Conservation (phyloP, 2,888 invertebrate genomes). For the Stegophylla sp. region DNA sequence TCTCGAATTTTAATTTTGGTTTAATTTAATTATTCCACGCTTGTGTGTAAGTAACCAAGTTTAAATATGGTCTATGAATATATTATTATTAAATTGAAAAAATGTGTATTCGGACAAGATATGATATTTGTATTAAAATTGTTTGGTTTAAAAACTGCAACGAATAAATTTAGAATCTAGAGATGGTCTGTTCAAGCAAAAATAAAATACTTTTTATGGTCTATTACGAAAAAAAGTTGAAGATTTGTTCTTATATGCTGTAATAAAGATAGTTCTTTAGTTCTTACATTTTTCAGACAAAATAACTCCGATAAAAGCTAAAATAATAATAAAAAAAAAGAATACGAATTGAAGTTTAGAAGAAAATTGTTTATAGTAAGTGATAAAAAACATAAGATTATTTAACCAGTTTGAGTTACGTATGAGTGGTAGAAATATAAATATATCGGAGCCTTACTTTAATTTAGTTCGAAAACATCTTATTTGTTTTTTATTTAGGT, state of each 20-base stretch:
- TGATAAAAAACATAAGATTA: constrained; percentile 13
- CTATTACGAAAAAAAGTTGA: constrained; percentile 29
- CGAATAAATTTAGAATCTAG: constrained; percentile 6
- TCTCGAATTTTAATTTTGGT: not conserved
- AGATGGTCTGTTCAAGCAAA: not conserved
- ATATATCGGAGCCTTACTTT: not conserved
- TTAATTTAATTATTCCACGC: not conserved
- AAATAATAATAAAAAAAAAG: constrained; percentile 37
- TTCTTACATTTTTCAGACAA: constrained; percentile 34
- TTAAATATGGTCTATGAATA: not conserved
- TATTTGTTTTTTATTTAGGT: not conserved
- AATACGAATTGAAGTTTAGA: constrained; percentile 15
- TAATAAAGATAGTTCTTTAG: constrained; percentile 29
- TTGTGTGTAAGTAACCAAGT: not conserved
- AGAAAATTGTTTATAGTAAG: constrained; percentile 17
- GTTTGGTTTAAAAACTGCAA: constrained; percentile 14
- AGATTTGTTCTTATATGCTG: constrained; percentile 33
- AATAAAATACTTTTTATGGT: constrained; percentile 34
- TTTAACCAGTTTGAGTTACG: constrained; percentile 2
- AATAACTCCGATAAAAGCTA: constrained; percentile 25
- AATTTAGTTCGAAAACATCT: not conserved
- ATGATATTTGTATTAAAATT: constrained; percentile 27
- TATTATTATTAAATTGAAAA: not conserved
- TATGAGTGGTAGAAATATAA: not conserved
- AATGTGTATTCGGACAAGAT: not conserved